Conservation (phyloP, 2,113 vertebrate species). For the Opisthocomus hoazin region DNA sequence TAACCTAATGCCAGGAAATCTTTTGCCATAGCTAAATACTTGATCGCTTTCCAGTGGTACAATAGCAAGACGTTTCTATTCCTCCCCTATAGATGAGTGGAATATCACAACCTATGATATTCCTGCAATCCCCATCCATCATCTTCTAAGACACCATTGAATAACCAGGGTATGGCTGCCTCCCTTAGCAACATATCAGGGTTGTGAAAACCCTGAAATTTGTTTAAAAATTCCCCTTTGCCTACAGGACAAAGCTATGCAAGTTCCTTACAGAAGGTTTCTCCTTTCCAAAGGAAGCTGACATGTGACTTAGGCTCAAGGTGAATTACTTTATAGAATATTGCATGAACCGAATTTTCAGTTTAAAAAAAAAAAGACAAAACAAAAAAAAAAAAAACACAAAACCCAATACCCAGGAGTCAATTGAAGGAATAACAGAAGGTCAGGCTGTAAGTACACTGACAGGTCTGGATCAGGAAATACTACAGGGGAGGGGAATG, state of each 20-base stretch:
- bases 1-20: not conserved
- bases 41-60: not conserved
- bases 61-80: not conserved
- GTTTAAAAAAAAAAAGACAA: not conserved
- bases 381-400: not conserved
- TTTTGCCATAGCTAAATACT: not conserved
- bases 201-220: not conserved
- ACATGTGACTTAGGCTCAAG: not conserved
- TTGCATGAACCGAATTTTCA: not conserved
- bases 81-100: not conserved
- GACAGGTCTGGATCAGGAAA: constrained; percentile 10
- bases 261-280: not conserved
- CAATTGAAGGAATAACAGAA: not conserved
- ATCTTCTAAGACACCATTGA: not conserved
- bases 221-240: not conserved
- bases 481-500: not conserved
- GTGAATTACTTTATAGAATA: not conserved
- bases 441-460: not conserved
- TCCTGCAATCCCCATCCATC: not conserved
- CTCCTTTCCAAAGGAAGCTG: not conserved
- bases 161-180: not conserved
- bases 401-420: not conserved
- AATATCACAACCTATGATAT: not conserved
- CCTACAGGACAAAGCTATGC: not conserved
- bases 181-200: not conserved